Conservation (phyloP, 2,113 vertebrate genomes). For the Bufo gargarizans region DNA sequence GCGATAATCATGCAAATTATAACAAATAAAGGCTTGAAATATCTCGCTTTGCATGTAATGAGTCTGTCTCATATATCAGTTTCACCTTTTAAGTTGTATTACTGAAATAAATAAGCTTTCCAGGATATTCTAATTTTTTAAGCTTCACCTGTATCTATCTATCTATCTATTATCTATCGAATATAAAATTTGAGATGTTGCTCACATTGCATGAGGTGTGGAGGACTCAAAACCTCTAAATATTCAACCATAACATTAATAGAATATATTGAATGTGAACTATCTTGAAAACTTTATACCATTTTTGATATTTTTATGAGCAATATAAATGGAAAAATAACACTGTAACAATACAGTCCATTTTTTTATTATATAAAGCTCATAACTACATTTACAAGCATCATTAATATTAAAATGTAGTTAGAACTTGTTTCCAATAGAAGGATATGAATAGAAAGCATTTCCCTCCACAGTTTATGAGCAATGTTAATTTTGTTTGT, state of each 20-base stretch:
- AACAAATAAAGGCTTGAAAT: too few species aligned
- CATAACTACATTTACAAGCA: slow-evolving; percentile 10
- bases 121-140: too few species aligned
- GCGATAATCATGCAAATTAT: too few species aligned
- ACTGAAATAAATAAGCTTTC: too few species aligned
- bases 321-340: not conserved
- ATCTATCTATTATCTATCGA: too few species aligned
- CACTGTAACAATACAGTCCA: not conserved
- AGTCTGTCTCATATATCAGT: too few species aligned
- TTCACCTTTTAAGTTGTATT: too few species aligned
- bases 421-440: not conserved
- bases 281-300: not conserved
- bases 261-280: not conserved
- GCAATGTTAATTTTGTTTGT: not conserved
- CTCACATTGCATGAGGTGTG: not conserved
- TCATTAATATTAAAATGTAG: not conserved
- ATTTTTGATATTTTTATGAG: not conserved
- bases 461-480: not conserved
- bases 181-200: too few species aligned
- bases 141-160: too few species aligned
- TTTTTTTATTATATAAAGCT: not conserved
- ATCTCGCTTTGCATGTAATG: too few species aligned
- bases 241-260: not conserved
- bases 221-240: not conserved
- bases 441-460: not conserved